These are phyloP conservation scores for Oligia fasciuncula DNA, from an alignment of 2,888 invertebrate species.

Conservation along the genomic window DNA sequence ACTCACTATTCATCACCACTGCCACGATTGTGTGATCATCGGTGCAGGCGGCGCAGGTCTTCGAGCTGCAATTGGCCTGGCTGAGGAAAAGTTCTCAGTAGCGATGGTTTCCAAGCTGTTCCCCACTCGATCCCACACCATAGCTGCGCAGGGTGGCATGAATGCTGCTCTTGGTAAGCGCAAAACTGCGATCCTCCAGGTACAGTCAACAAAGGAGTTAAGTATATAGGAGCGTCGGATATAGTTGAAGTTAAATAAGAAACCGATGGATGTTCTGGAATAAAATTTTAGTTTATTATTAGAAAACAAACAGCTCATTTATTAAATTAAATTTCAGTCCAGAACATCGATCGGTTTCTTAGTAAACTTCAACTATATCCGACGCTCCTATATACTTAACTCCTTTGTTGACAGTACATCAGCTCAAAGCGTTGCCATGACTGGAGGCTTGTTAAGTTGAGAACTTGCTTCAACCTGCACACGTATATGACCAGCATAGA, in stretches of 20 bases:
- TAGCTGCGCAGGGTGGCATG: slow-evolving; percentile 99
- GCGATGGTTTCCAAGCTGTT: slow-evolving; percentile 99
- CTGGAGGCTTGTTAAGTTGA: not conserved
- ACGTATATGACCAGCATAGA: not conserved
- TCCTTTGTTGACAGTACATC: too few relatives aligned
- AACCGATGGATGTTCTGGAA: too few relatives aligned
- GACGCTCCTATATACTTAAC: too few relatives aligned
- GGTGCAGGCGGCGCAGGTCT: slow-evolving; percentile 99
- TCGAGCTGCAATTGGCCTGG: slow-evolving; percentile 97
- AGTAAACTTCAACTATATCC: too few relatives aligned
- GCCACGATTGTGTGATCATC: slow-evolving; percentile 98
- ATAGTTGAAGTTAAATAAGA: too few relatives aligned
- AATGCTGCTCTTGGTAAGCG: slow-evolving; percentile 96
- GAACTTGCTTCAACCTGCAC: not conserved
- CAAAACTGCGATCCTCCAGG: not conserved
- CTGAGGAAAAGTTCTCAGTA: slow-evolving; percentile 97
- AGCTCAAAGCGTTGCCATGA: not conserved
- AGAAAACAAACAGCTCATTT: too few relatives aligned
- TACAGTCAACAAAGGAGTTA: too few relatives aligned
- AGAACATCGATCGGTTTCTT: too few relatives aligned
- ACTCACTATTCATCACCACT: slow-evolving; percentile 97
- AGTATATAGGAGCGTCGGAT: too few relatives aligned
- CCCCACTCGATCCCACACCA: slow-evolving; percentile 99
- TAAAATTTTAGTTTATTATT: too few relatives aligned
- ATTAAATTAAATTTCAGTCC: too few relatives aligned